Conservation (phyloP, 2,797 vertebrate genomes). For the Gymnothorax reevesii region DNA sequence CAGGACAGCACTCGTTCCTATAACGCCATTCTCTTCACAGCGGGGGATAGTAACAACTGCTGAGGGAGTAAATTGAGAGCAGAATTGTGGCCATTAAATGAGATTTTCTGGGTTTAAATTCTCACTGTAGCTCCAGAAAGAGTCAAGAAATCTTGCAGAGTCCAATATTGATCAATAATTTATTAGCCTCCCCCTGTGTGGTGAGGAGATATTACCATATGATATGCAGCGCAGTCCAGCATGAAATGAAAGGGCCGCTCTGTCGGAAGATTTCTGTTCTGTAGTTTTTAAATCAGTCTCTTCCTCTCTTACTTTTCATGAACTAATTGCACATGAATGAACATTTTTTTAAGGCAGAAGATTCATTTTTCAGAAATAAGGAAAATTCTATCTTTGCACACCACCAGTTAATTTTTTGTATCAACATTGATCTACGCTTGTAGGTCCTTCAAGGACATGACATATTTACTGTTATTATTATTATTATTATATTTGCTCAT, state of each 20-base stretch:
- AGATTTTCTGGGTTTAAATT: slow-evolving; percentile 26
- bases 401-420: neutral
- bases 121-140: slow-evolving; percentile 13
- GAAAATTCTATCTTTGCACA: neutral
- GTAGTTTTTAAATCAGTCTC: slow-evolving; percentile 2
- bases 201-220: slow-evolving; percentile 29
- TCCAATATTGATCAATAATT: slow-evolving; percentile 32
- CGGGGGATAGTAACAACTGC: slow-evolving; percentile 25
- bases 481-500: neutral
- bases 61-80: slow-evolving; percentile 22
- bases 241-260: neutral
- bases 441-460: neutral
- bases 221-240: slow-evolving; percentile 14
- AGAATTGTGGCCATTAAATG: slow-evolving; percentile 27
- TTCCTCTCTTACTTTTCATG: slow-evolving; percentile 12
- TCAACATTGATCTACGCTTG: neutral
- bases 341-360: slow-evolving; percentile 4
- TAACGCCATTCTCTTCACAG: no score
- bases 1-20: no score
- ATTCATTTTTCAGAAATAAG: slow-evolving; percentile 8
- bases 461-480: neutral
- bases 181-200: slow-evolving; percentile 27
- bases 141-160: slow-evolving; percentile 25
- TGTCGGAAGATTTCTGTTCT: neutral
- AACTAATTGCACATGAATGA: slow-evolving; percentile 18